A percentile compares a stretch with the other conserved stretches of the same genome.
These are phyloP conservation scores for Aselliscus stoliczkanus DNA, from an alignment of 2,797 vertebrate species.

Conservation along the genomic window DNA sequence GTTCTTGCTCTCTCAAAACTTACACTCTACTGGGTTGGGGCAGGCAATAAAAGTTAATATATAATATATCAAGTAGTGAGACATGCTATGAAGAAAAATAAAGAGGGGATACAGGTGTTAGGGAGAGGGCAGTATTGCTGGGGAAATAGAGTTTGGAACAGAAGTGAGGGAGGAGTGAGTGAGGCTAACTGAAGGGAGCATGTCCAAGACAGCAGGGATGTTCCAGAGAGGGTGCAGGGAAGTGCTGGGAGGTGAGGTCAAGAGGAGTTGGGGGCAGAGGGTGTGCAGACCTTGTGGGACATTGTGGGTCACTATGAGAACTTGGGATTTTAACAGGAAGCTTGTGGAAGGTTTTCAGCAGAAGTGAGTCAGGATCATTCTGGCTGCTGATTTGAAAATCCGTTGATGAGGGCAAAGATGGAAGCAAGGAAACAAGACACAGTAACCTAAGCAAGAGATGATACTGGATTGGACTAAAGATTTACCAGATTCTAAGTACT, in stretches of 20 bases:
- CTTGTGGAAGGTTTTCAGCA: not conserved
- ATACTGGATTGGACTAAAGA: not conserved
- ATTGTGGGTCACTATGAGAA: not conserved
- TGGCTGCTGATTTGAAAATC: conserved; percentile 5
- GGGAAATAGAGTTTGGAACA: not conserved
- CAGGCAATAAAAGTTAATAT: not conserved
- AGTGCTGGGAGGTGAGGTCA: not conserved
- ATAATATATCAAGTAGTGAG: not conserved
- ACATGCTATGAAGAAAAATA: not conserved
- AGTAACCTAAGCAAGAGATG: not conserved
- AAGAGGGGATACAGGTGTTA: not conserved
- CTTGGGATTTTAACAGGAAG: not conserved
- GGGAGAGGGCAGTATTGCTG: not conserved
- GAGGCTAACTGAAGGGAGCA: not conserved
- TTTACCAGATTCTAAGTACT: conserved; percentile 5
- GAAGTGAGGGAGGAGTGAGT: not conserved
- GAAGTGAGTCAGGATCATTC: not conserved
- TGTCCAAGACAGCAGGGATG: not conserved
- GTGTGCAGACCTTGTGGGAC: not conserved
- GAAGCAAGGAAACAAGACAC: not conserved
- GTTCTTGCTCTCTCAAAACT: not conserved
- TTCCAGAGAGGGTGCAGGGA: not conserved
- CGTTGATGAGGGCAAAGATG: not conserved
- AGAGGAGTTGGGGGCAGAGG: not conserved
- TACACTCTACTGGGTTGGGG: not conserved